These are phyloP conservation scores for Antheraea pernyi DNA, from an alignment of 1,140 invertebrate genomes.

Conservation along the genomic window DNA sequence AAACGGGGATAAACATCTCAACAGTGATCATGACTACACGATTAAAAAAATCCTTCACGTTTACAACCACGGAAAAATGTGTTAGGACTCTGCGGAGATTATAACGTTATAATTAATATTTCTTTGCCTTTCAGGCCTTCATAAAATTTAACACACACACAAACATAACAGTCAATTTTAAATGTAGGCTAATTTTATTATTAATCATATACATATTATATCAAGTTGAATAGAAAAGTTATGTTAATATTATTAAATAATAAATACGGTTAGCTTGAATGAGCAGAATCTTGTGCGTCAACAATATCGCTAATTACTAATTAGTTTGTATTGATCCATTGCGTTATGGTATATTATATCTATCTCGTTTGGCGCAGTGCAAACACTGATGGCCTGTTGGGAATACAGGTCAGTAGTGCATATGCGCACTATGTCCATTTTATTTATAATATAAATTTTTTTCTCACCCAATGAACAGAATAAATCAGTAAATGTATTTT, in stretches of 20 bases:
- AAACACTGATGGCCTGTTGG: constrained; percentile 64
- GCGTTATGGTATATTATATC: constrained; percentile 18
- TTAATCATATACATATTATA: no score
- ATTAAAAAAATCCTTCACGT: no score
- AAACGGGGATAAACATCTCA: not conserved
- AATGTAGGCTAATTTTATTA: no score
- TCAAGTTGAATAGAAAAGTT: no score
- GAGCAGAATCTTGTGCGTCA: no score
- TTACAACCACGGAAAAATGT: not conserved
- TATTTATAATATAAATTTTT: constrained; percentile 1
- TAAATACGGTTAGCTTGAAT: no score
- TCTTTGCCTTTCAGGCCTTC: no score
- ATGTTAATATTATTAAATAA: no score
- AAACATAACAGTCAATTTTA: no score
- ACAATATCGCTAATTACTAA: constrained; percentile 28
- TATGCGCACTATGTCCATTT: constrained; percentile 37
- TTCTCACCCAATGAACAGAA: not conserved
- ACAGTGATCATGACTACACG: not conserved
- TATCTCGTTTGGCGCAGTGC: constrained; percentile 65
- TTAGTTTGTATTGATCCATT: constrained; percentile 68
- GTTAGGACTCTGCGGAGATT: no score
- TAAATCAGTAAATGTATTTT: not conserved
- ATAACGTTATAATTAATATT: no score
- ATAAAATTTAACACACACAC: no score
- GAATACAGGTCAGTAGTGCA: constrained; percentile 67